Evolutionary conservation across 2,888 invertebrate genomes (phyloP).

Genomic region (Meiosimyza platycephala): DNA sequence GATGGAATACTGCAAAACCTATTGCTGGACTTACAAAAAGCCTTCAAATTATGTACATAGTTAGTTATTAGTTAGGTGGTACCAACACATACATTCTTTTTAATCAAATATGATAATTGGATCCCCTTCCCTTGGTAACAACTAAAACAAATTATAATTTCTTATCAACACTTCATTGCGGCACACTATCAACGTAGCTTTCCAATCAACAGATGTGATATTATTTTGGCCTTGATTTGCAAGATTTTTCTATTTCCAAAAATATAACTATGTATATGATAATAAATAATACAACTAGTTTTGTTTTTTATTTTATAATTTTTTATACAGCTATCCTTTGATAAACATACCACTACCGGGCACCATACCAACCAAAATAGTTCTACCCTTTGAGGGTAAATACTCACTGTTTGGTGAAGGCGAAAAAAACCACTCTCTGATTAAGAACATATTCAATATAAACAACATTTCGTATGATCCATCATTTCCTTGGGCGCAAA

Average conservation of each 20-base stretch:
- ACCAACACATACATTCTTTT: too few species aligned
- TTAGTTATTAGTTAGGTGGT: too few species aligned
- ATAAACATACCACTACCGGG: slow-evolving; percentile 90
- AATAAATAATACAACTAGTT: not conserved
- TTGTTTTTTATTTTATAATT: slow-evolving; percentile 35
- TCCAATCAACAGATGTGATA: slow-evolving; percentile 3
- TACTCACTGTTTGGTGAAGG: slow-evolving; percentile 57
- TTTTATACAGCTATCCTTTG: slow-evolving; percentile 79
- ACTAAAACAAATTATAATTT: too few species aligned
- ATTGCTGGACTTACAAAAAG: too few species aligned
- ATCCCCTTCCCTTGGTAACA: too few species aligned
- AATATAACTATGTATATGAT: too few species aligned
- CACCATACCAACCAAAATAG: slow-evolving; percentile 82
- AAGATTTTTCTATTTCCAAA: too few species aligned
- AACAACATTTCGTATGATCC: slow-evolving; percentile 59
- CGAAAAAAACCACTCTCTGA: slow-evolving; percentile 51
- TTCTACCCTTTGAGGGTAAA: slow-evolving; percentile 69
- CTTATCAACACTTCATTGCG: too few species aligned
- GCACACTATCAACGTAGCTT: not conserved
- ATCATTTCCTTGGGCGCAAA: slow-evolving; percentile 73
- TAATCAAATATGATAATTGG: too few species aligned
- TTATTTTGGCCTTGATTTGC: not conserved
- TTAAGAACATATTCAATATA: slow-evolving; percentile 52
- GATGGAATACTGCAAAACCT: too few species aligned
- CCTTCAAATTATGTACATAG: too few species aligned